Percentiles rank a stretch among this genome's conserved stretches.
Evolutionary conservation across 2,888 invertebrate genomes (phyloP).

Genomic region (Seira musarum): DNA sequence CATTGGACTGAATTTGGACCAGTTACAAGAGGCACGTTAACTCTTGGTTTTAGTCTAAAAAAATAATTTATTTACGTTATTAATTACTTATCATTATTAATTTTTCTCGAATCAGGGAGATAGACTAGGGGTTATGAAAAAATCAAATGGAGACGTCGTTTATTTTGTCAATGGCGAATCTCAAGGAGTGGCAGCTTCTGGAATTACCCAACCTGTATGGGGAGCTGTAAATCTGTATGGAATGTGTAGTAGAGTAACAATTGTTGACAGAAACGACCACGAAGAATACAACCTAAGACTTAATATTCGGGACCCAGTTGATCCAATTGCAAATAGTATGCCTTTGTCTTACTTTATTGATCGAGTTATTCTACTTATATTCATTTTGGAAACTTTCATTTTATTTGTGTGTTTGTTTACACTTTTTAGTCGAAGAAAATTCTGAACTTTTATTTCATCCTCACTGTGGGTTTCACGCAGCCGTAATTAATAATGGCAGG

Average conservation of each 20-base stretch:
- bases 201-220: constrained; percentile 88
- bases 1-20: constrained; percentile 94
- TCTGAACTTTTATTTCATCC: constrained; percentile 84
- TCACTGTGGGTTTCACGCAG: constrained; percentile 93
- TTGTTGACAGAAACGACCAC: constrained; percentile 87
- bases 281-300: constrained; percentile 81
- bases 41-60: neutral
- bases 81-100: constrained; percentile 79
- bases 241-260: constrained; percentile 92
- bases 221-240: constrained; percentile 96
- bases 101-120: constrained; percentile 77
- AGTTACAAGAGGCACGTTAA: constrained; percentile 75
- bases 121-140: constrained; percentile 92
- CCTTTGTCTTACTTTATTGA: no score
- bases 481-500: constrained; percentile 90
- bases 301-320: constrained; percentile 65
- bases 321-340: constrained; percentile 55
- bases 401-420: no score
- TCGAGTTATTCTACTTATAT: neutral
- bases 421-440: constrained; percentile 66
- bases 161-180: constrained; percentile 95
- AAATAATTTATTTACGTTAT: constrained; percentile 31
- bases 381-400: no score
- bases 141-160: constrained; percentile 87
- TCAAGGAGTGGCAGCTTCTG: constrained; percentile 91